Conservation (phyloP, 2,888 invertebrate genomes). For the Rhopalosiphum nymphaeae region DNA sequence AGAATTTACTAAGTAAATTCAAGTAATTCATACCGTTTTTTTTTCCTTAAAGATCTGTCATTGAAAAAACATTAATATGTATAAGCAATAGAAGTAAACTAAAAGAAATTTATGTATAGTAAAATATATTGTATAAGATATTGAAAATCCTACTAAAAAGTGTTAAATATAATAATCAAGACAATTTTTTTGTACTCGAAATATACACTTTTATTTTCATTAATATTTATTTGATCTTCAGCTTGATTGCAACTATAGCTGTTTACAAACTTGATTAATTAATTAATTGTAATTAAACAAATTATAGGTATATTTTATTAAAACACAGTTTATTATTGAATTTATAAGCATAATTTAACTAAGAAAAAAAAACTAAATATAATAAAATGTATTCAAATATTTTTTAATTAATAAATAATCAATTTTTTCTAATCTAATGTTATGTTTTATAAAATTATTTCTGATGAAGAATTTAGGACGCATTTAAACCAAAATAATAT, state of each 20-base stretch:
- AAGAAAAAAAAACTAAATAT: neutral
- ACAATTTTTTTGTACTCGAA: neutral
- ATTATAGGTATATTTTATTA: neutral
- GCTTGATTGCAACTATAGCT: accelerated
- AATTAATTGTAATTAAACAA: neutral
- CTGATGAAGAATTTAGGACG: neutral
- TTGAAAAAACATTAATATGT: neutral
- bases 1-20: neutral
- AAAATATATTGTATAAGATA: neutral
- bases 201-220: neutral
- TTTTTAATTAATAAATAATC: neutral
- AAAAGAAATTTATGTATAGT: neutral
- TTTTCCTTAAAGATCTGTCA: neutral
- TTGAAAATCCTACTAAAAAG: neutral
- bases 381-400: neutral
- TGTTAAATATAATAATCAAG: neutral
- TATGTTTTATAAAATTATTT: neutral
- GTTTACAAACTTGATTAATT: neutral
- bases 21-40: too few species aligned
- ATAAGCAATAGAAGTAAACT: neutral
- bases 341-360: neutral
- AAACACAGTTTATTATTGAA: neutral
- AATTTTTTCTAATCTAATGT: neutral
- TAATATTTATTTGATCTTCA: neutral
- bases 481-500: neutral